Evolutionary conservation across 1,140 invertebrate species (phyloP).

Genomic region (Lepidostoma basale): DNA sequence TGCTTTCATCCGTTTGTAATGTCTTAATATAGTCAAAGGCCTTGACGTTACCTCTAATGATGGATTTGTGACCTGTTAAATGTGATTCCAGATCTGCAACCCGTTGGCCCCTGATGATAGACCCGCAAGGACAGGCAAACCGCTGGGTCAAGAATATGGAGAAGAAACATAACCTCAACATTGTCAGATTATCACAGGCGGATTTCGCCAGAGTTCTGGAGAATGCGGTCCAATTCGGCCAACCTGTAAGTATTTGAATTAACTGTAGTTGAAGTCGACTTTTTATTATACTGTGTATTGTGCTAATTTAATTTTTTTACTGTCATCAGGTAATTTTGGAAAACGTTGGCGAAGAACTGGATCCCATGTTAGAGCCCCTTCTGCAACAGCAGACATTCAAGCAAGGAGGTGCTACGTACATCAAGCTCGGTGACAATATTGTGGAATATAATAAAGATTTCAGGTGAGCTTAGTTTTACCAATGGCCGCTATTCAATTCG

Average conservation of each 20-base stretch:
- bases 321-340: slow-evolving; percentile 77
- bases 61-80: neutral
- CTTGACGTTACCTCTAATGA: no score
- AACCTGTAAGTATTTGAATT: slow-evolving; percentile 70
- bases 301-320: slow-evolving; percentile 26
- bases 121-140: slow-evolving; percentile 93
- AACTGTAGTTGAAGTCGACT: neutral
- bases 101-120: slow-evolving; percentile 92
- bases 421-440: slow-evolving; percentile 83
- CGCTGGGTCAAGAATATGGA: slow-evolving; percentile 96
- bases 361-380: slow-evolving; percentile 87
- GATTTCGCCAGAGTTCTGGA: slow-evolving; percentile 88
- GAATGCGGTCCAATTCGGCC: slow-evolving; percentile 92
- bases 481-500: no score
- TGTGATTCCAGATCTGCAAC: slow-evolving; percentile 70
- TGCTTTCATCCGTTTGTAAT: no score
- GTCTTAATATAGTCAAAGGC: no score
- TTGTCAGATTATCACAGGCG: slow-evolving; percentile 79
- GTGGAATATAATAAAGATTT: slow-evolving; percentile 88
- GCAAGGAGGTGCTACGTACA: slow-evolving; percentile 79
- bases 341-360: slow-evolving; percentile 87
- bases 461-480: slow-evolving; percentile 64
- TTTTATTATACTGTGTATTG: slow-evolving; percentile 23
- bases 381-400: slow-evolving; percentile 88
- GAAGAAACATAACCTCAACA: slow-evolving; percentile 81